Evolutionary conservation across 2,888 invertebrate genomes (phyloP), one percentile per base, ranked within the genome.

Genomic region (Xylocampa areola): DNA sequence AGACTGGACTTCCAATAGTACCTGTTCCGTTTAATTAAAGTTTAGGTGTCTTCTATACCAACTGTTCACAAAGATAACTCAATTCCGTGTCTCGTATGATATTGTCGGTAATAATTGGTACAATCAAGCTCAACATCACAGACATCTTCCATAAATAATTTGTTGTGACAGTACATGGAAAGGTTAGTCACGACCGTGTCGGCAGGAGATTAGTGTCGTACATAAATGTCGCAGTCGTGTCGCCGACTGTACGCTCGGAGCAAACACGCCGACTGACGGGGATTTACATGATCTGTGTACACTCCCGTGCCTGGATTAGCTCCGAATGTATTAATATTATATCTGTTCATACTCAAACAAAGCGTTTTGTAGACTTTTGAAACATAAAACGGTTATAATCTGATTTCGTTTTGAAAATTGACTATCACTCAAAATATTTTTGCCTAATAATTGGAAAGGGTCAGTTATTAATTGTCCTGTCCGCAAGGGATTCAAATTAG

Each of bases 231-330:
- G 39, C 39, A 69, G 40, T 54, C 55, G 49, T 30, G 52, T 55
- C 43, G 55, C 51, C 36, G 45, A 54, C 29, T 36, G 40, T 59
- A 65, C 45, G 47, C 47, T 32, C 43, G 49, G 39, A 29, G n/a
- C 19, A 37, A 60, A 57, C 64, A 51, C 39, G 37, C 21, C 30
- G 6, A 41, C 44, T 54, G 61, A 50, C 51, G 16, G 29, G 70
- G 68, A 61, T 71, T 71, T 65, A 45, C 62, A 66, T 66, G 71
- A 71, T 65, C 65, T 68, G 54, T 50, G 50, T 59, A 52, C 54
- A 39, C 35, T 51, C 52, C 17, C 25, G 7, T 37, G 25, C 27
- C 40, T 11, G 68, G 65, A 65, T 71, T 65, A 68, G 39, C 47
- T 47, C 25, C 23, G 68, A 68, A 71, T 71, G 71, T 55, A 61